A percentile compares a stretch with the other conserved stretches of the same genome.
Conservation (phyloP, 2,797 vertebrate genomes). For the Neosilurus hyrtlii region DNA sequence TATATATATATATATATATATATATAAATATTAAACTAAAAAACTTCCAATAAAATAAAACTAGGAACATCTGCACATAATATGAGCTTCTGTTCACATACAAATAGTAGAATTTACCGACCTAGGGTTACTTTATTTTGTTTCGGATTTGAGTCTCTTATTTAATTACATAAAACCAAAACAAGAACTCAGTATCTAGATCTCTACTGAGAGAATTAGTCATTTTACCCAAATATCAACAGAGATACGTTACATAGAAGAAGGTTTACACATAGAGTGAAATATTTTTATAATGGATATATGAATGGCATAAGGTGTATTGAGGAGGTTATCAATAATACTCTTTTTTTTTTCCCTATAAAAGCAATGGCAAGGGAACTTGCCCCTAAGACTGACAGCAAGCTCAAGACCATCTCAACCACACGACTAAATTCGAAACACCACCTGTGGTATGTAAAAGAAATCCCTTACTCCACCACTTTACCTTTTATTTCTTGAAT, state of each 20-base stretch:
- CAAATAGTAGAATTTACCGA: too few species aligned
- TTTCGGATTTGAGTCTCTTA: not conserved
- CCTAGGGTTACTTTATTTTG: too few species aligned
- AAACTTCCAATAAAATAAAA: too few species aligned
- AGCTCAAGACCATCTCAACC: slow-evolving; percentile 76
- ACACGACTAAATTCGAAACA: slow-evolving; percentile 71
- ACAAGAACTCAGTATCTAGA: not conserved
- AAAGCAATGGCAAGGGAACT: slow-evolving; percentile 73
- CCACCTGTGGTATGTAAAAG: slow-evolving; percentile 73
- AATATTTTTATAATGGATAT: not conserved
- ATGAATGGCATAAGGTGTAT: not conserved
- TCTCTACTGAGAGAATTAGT: not conserved
- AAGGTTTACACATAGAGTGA: not conserved
- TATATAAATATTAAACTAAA: too few species aligned
- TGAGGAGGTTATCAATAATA: not conserved
- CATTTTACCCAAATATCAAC: not conserved
- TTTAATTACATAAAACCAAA: not conserved
- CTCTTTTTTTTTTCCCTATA: not conserved
- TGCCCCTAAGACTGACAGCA: slow-evolving; percentile 72
- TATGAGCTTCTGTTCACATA: too few species aligned
- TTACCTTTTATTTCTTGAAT: not conserved
- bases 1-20: too few species aligned
- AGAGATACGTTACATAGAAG: not conserved
- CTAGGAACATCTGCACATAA: too few species aligned
- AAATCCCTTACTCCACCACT: not conserved